These are phyloP conservation scores for Beris morrisii DNA, from an alignment of 2,888 invertebrate genomes.

Conservation along the genomic window DNA sequence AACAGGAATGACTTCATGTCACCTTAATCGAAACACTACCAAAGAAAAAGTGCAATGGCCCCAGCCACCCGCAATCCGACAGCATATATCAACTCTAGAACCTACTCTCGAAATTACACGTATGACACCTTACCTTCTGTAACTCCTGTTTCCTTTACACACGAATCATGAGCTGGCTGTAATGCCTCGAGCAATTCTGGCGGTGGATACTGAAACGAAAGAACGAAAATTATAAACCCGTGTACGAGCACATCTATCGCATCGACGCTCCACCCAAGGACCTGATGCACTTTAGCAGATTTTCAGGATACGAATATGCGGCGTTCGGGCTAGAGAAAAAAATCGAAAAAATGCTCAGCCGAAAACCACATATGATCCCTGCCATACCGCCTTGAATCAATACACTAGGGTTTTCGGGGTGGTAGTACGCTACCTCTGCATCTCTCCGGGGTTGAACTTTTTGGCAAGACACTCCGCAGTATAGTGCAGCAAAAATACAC, in stretches of 20 bases:
- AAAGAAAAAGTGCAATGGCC: not conserved
- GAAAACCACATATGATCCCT: slow-evolving; percentile 9
- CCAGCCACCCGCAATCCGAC: too few species aligned
- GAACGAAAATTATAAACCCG: slow-evolving; percentile 5
- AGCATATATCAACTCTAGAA: not conserved
- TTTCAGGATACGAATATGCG: not conserved
- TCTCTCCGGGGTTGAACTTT: slow-evolving; percentile 41
- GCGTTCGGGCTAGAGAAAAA: not conserved
- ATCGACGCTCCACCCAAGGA: slow-evolving; percentile 10
- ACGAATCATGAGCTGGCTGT: slow-evolving; percentile 44
- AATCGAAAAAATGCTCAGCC: not conserved
- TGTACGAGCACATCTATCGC: slow-evolving; percentile 1
- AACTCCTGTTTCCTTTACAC: slow-evolving; percentile 45
- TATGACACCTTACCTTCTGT: slow-evolving; percentile 41
- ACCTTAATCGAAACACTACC: not conserved
- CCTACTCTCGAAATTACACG: not conserved
- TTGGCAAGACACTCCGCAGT: slow-evolving; percentile 34
- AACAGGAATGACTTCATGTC: slow-evolving; percentile 1
- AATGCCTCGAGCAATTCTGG: slow-evolving; percentile 42
- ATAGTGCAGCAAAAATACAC: slow-evolving; percentile 25
- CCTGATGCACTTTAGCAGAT: not conserved
- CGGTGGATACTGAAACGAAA: slow-evolving; percentile 45
- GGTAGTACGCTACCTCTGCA: slow-evolving; percentile 37
- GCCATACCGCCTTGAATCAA: slow-evolving; percentile 13
- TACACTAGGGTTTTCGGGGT: slow-evolving; percentile 8